Base-by-base conservation (phyloP, 2,113 vertebrate species). In the Trinectes maculatus region DNA sequence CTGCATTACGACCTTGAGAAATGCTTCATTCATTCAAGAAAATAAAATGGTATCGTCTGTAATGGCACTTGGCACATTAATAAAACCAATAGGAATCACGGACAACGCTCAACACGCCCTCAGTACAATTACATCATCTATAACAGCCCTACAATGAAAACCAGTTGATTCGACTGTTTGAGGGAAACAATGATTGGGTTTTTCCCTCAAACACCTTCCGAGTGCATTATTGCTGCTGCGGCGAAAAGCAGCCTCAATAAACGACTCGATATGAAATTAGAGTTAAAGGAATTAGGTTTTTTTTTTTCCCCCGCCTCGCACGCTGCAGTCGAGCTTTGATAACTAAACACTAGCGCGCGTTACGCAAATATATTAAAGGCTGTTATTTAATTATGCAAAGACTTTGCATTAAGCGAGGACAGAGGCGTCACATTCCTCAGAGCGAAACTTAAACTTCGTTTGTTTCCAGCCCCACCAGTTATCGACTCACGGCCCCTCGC, bases 91-190 rank as follows among this genome's bases (percentile, higher is more conserved):
- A 65, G 63, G 73, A 52, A 75, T 53, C 64, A 34, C 15, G 4
- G 66, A 60, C 55, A 82, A 70, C 54, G 47, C 52, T 71, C 67
- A 70, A 59, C 39, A 43, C 72, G 24, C 28, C 15, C 54, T 59
- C 9, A 10, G 29, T 43, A 77, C 71, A 76, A 76, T 47, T 67
- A 74, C 59, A 74, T 58, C 53, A 36, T 80, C 76, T 60, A 54
- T 76, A 79, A 77, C 64, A 75, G 71, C 73, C 77, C 76, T 73
- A 61, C 53, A 34, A 73, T 66, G 47, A 59, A 80, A 84, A 88
- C 75, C 74, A 76, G 63, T 70, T 75, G 78, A 71, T 84, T 83
- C 68, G 75, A 59, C 77, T 60, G 75, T 82, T 81, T 77, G 56
- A 80, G 71, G 42, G 57, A 77, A 88, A 88, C 73, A 65, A 60